Conservation (phyloP, 2,888 invertebrate genomes). For the Ornithoptera priamus region DNA sequence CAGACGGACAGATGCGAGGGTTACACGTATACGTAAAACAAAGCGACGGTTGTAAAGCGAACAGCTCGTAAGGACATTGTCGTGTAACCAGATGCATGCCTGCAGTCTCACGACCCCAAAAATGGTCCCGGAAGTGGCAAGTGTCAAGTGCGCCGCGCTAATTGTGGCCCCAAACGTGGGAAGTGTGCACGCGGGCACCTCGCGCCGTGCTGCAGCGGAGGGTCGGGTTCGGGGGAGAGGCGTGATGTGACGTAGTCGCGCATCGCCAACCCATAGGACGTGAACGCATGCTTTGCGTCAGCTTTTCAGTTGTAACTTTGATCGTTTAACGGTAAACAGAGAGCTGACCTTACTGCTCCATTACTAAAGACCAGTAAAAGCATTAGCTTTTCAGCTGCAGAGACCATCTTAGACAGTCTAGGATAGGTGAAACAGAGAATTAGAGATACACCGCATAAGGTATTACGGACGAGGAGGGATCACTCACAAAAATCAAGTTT, state of each 20-base stretch:
- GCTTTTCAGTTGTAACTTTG: too few species aligned
- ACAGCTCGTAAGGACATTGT: slow-evolving; percentile 3
- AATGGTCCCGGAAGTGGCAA: slow-evolving; percentile 27
- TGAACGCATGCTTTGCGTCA: too few species aligned
- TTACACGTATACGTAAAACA: background rate
- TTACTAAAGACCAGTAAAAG: too few species aligned
- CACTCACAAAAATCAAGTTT: too few species aligned
- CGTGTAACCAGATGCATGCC: background rate
- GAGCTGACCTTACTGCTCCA: too few species aligned
- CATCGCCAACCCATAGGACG: background rate
- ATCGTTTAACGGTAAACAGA: too few species aligned
- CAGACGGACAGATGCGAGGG: too few species aligned
- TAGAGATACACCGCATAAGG: too few species aligned
- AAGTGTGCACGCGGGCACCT: slow-evolving; percentile 13
- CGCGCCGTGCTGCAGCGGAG: background rate
- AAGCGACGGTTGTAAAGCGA: background rate
- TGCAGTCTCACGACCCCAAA: slow-evolving; percentile 31
- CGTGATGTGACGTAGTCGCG: background rate
- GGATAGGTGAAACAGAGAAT: too few species aligned
- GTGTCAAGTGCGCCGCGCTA: slow-evolving; percentile 28
- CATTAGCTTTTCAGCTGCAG: too few species aligned
- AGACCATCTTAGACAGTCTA: too few species aligned
- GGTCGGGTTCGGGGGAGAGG: background rate
- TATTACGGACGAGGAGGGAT: too few species aligned
- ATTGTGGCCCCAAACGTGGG: slow-evolving; percentile 31